Evolutionary conservation across 2,113 vertebrate genomes (phyloP), one percentile per base, ranked within the genome.

Genomic region (Regulus satrapa): DNA sequence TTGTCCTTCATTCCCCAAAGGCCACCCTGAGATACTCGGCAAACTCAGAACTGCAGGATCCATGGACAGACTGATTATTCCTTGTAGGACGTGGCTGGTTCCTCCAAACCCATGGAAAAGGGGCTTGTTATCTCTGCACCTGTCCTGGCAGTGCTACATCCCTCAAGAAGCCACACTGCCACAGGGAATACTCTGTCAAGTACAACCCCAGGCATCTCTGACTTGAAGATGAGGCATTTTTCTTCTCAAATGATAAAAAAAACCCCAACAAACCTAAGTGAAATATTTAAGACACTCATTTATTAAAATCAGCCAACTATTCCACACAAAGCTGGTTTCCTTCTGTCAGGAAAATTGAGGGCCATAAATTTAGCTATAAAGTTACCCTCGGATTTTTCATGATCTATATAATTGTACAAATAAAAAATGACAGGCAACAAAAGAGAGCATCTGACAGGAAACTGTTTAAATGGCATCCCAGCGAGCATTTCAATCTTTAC

Each of bases 371-470:
- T 14, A 77, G 94, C 92, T 48, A 93, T 96, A 95, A 96, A 92
- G 81, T 73, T 68, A 92, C 71, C 92, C 75, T 67, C 1, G 10
- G 82, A 94, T 83, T 96, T 73, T 96, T 96, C 95, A 94, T 51
- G 92, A 96, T 89, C 93, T 91, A 56, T 92, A 52, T 92, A 96
- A 96, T 95, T 90, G 92, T 71, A 28, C 89, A 95, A 91, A 95
- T 95, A 93, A 96, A 96, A 96, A 94, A 95, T 38, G 94, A 94
- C 86, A 95, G 88, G 95, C 72, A 91, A 88, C 89, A 85, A 83
- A 92, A 83, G 71, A 80, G 55, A 92, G 51, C 67, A 76, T 73
- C 89, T 96, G 95, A 96, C 78, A 83, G 85, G 63, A 77, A 87
- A 74, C 51, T 52, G 48, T 40, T 85, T 40, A 76, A 95, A 74